Percentiles rank a stretch among this genome's conserved stretches.
Evolutionary conservation across 2,888 invertebrate genomes (phyloP).

Genomic region (Gastracanthus pulcherrimus): DNA sequence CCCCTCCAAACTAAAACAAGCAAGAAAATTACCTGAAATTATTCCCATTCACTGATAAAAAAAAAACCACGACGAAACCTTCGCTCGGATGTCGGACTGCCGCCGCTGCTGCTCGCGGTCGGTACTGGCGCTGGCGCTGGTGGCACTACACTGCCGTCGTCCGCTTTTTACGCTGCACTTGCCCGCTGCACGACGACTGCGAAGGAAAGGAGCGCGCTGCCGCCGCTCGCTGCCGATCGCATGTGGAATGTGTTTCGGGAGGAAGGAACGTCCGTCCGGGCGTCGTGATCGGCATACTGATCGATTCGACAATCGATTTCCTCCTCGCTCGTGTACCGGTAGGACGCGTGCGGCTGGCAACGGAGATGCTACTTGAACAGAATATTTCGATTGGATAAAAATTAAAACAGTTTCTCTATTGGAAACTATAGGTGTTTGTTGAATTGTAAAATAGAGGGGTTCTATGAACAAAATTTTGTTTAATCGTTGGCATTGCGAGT

Average conservation of each 20-base stretch:
- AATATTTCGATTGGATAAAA: not conserved
- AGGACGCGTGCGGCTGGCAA: not conserved
- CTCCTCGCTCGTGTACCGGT: not conserved
- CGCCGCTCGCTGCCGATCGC: slow-evolving; percentile 68
- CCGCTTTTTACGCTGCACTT: slow-evolving; percentile 56
- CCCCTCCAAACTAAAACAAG: not conserved
- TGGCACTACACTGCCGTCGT: not conserved
- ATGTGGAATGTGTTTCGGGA: slow-evolving; percentile 73
- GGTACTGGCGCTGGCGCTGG: not conserved
- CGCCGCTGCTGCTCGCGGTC: not conserved
- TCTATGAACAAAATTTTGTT: no score
- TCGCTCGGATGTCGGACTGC: not conserved
- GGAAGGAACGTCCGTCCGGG: slow-evolving; percentile 76
- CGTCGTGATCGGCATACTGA: slow-evolving; percentile 73
- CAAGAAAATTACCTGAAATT: slow-evolving; percentile 12
- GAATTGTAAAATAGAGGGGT: no score
- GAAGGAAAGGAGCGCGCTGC: slow-evolving; percentile 70
- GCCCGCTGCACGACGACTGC: slow-evolving; percentile 47
- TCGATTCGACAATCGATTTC: slow-evolving; percentile 69
- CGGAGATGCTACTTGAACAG: not conserved
- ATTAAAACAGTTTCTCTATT: not conserved
- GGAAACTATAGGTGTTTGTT: no score
- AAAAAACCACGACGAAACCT: not conserved
- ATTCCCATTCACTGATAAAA: no score
- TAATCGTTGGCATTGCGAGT: no score